Percentiles rank a stretch among this genome's conserved stretches.
These are phyloP conservation scores for Oligia fasciuncula DNA, from an alignment of 2,888 invertebrate species.

Conservation along the genomic window DNA sequence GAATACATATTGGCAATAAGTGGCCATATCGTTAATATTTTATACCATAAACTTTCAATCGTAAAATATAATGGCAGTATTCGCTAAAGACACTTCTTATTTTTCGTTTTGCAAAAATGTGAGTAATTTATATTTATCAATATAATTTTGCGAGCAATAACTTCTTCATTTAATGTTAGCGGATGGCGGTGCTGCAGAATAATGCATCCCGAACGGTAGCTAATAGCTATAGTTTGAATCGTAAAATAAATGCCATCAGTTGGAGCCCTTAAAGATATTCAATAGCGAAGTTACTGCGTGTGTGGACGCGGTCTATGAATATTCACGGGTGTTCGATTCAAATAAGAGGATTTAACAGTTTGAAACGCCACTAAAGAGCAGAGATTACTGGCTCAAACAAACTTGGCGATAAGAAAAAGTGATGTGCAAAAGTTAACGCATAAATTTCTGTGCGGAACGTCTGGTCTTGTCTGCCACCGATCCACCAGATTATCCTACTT, in stretches of 20 bases:
- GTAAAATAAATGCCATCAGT: slow-evolving; percentile 52
- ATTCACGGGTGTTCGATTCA: slow-evolving; percentile 60
- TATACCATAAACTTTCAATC: slow-evolving; percentile 59
- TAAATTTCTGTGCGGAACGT: slow-evolving; percentile 85
- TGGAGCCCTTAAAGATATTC: slow-evolving; percentile 48
- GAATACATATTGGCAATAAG: slow-evolving; percentile 80
- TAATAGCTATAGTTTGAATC: slow-evolving; percentile 33
- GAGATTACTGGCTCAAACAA: slow-evolving; percentile 77
- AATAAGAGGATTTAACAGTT: slow-evolving; percentile 64
- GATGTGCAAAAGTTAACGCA: slow-evolving; percentile 86
- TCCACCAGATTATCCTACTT: slow-evolving; percentile 84
- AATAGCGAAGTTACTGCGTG: slow-evolving; percentile 49
- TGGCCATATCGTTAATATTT: slow-evolving; percentile 75
- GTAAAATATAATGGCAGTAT: slow-evolving; percentile 54
- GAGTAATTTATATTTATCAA: slow-evolving; percentile 39
- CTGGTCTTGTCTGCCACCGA: slow-evolving; percentile 83
- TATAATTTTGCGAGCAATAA: slow-evolving; percentile 39
- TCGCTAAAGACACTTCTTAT: slow-evolving; percentile 44
- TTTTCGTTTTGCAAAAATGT: slow-evolving; percentile 41
- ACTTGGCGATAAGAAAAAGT: slow-evolving; percentile 86
- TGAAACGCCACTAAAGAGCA: slow-evolving; percentile 66
- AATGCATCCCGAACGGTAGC: slow-evolving; percentile 37
- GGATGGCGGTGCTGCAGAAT: slow-evolving; percentile 12
- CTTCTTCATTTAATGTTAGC: slow-evolving; percentile 40
- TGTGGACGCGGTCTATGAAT: slow-evolving; percentile 56